A percentile compares a stretch with the other conserved stretches of the same genome.
phyloP scores from a whole-genome alignment of 2,797 vertebrate species.

The Myioborus melanocephalus region DNA sequence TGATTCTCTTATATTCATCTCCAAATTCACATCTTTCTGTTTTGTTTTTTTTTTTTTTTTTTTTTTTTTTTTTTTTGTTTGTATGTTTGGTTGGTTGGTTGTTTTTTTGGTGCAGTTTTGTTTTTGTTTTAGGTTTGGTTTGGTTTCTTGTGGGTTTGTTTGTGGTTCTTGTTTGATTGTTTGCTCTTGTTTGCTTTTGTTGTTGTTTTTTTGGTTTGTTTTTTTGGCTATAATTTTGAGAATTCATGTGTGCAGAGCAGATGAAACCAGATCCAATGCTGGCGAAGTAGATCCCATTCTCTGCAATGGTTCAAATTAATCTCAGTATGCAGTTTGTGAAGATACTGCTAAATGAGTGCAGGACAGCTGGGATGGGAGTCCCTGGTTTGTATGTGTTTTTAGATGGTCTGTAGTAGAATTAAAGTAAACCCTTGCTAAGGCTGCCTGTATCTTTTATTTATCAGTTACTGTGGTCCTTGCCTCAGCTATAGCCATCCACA shows the following conservation, averaged over 20 bases:
- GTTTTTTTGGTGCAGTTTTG: fast-evolving
- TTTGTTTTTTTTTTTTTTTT: not conserved
- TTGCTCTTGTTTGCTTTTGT: not conserved
- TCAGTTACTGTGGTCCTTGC: not conserved
- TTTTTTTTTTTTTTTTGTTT: not conserved
- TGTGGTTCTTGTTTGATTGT: not conserved
- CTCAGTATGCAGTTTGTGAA: not conserved
- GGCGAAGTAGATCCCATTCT: not conserved
- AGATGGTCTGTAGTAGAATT: not conserved
- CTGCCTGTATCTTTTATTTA: conserved; percentile 7
- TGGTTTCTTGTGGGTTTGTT: not conserved
- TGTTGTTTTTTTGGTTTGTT: not conserved
- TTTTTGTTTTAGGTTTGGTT: too few relatives aligned
- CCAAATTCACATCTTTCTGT: not conserved
- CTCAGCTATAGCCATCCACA: not conserved
- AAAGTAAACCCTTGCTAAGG: not conserved
- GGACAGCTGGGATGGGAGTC: not conserved
- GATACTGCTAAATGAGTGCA: not conserved
- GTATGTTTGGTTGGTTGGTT: not conserved
- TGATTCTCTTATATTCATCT: not conserved
- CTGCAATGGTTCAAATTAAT: not conserved
- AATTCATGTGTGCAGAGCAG: not conserved
- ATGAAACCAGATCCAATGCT: not conserved
- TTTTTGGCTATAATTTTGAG: not conserved
- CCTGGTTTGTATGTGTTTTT: not conserved